These are phyloP conservation scores for Eilema sororculum DNA, from an alignment of 2,888 invertebrate genomes.

Conservation along the genomic window DNA sequence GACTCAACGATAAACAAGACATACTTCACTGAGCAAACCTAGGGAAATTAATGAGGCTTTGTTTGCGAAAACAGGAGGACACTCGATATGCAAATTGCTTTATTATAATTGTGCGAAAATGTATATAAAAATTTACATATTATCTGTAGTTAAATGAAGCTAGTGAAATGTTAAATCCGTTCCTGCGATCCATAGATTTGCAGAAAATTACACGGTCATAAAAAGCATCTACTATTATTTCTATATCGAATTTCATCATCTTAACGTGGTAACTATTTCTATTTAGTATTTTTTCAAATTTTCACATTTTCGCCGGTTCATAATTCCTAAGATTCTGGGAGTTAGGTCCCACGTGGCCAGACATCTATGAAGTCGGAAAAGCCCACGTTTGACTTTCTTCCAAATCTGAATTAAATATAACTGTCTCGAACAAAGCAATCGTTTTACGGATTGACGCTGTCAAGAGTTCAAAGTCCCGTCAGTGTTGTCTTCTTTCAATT, in stretches of 20 bases:
- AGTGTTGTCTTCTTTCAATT: background rate
- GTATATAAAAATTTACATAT: background rate
- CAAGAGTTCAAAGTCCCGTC: background rate
- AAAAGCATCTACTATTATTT: background rate
- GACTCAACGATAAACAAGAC: constrained; percentile 61
- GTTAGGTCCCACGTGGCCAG: background rate
- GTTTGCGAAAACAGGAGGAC: constrained; percentile 34
- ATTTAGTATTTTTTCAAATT: background rate
- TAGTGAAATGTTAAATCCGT: background rate
- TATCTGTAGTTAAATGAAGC: no score
- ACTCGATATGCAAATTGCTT: constrained; percentile 7
- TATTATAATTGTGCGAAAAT: constrained; percentile 16
- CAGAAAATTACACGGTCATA: background rate
- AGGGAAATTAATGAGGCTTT: constrained; percentile 59
- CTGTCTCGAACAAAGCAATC: background rate
- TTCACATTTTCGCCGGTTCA: background rate
- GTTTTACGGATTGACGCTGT: background rate
- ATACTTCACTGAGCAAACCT: constrained; percentile 64
- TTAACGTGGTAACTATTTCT: no score
- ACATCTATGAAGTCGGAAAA: background rate
- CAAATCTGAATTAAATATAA: no score
- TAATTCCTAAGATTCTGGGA: background rate
- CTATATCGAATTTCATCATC: no score
- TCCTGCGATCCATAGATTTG: background rate
- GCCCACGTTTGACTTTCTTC: no score